These are phyloP conservation scores for Embiotoca jacksoni DNA, from an alignment of 2,113 vertebrate species.

Conservation along the genomic window DNA sequence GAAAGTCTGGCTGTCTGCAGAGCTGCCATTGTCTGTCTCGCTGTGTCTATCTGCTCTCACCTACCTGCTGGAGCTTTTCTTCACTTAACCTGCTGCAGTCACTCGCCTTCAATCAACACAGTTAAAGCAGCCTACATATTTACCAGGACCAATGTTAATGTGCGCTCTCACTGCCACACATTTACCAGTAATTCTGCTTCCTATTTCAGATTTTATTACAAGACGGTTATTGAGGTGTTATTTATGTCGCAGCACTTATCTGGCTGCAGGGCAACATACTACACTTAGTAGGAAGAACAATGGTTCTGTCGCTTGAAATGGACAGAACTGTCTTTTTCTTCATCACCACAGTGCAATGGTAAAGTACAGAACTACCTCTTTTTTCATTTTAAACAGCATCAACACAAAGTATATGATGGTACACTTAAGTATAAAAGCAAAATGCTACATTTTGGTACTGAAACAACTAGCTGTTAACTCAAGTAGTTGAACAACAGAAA, in stretches of 20 bases:
- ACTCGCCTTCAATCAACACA: slow-evolving; percentile 51
- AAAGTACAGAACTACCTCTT: background rate
- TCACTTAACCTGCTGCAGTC: slow-evolving; percentile 35
- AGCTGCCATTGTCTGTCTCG: slow-evolving; percentile 61
- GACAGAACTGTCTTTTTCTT: background rate
- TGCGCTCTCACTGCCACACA: slow-evolving; percentile 31
- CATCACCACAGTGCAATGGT: slow-evolving; percentile 7
- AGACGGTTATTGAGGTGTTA: slow-evolving; percentile 61
- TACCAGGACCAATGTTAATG: slow-evolving; percentile 45
- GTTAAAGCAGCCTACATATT: slow-evolving; percentile 54
- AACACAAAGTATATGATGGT: background rate
- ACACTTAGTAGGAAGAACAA: slow-evolving; percentile 33
- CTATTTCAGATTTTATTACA: slow-evolving; percentile 59
- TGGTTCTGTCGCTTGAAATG: slow-evolving; percentile 20
- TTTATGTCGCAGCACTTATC: slow-evolving; percentile 66
- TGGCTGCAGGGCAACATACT: slow-evolving; percentile 38
- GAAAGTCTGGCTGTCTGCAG: slow-evolving; percentile 56
- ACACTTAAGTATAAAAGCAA: background rate
- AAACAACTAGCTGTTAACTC: too few species aligned
- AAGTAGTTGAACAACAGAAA: too few species aligned
- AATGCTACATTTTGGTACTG: too few species aligned
- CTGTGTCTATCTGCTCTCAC: slow-evolving; percentile 34
- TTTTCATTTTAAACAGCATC: background rate
- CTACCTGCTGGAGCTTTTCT: slow-evolving; percentile 44
- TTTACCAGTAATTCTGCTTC: slow-evolving; percentile 42